Evolutionary conservation across 2,888 invertebrate species (phyloP).

Genomic region (Drosophila algonquin): DNA sequence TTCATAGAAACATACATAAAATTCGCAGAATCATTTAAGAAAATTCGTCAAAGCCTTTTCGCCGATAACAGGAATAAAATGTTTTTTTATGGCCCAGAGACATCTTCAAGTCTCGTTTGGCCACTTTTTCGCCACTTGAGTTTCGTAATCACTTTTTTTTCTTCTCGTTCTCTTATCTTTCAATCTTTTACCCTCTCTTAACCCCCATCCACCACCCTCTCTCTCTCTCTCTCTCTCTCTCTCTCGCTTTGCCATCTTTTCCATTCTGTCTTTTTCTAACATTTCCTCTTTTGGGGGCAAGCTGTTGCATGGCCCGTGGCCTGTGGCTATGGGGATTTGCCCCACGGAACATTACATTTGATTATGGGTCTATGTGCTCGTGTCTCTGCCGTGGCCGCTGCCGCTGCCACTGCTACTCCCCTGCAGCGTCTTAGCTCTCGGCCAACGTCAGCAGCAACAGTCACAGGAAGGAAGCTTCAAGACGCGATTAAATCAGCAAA

Average conservation of each 20-base stretch:
- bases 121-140: slow-evolving; percentile 33
- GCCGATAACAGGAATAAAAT: slow-evolving; percentile 14
- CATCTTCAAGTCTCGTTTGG: slow-evolving; percentile 21
- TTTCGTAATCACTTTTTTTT: slow-evolving; percentile 39
- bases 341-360: slow-evolving; percentile 76
- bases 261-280: slow-evolving; percentile 28
- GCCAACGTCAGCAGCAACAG: slow-evolving; percentile 53
- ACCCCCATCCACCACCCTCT: not conserved
- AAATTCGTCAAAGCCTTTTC: slow-evolving; percentile 5
- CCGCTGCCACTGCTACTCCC: slow-evolving; percentile 45
- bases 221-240: no score
- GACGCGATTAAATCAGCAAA: slow-evolving; percentile 79
- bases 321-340: slow-evolving; percentile 72
- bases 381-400: slow-evolving; percentile 53
- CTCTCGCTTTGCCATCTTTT: not conserved
- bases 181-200: not conserved
- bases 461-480: slow-evolving; percentile 78
- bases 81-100: slow-evolving; percentile 21
- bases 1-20: slow-evolving; percentile 15
- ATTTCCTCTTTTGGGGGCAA: slow-evolving; percentile 21
- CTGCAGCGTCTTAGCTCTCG: not conserved
- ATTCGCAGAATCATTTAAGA: slow-evolving; percentile 28
- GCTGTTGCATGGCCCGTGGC: slow-evolving; percentile 58
- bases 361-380: slow-evolving; percentile 59
- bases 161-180: not conserved